Base-by-base conservation (phyloP, 2,797 vertebrate genomes). In the Alosa sapidissima region DNA sequence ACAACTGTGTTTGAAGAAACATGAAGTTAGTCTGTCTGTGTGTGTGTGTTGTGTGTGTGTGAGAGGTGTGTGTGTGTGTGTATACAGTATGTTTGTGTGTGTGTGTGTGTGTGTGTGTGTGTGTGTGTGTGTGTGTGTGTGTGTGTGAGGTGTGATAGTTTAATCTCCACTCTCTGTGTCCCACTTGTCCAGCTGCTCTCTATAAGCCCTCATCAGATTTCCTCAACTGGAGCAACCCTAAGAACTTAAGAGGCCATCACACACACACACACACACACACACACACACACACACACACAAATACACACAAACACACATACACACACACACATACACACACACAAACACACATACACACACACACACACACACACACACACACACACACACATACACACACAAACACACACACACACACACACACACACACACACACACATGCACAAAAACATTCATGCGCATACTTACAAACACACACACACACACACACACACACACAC, bases 111-210 rank as follows among this genome's bases (percentile, higher is more conserved):
- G 65, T 36, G 65, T 68, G 65, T 68, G 65, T 68, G 65, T 5
- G 24, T 33, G 28, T 33, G n/a, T n/a, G 33, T n/a, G 65, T 72
- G 33, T 72, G 10, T 65, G 62, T 28, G 62, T 28, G 24, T 28
- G 28, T 65, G 62, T 28, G 62, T 75, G 13, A 75, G 68, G 68
- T 72, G 14, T 14, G 55, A 58, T 21, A 21, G 55, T 75, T 41
- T 75, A 75, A 75, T 75, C 68, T 75, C 13, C 68, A 41, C 68
- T 41, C 68, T 36, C 68, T 5, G 33, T 75, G 68, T 75, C 68
- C 68, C 68, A 75, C 68, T 75, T 75, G 68, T 36, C 68, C 68
- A 75, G 68, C 62, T 65, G 62, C 62, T 65, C 62, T 65, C 62
- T 65, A 65, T 65, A 65, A 65, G 62, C 62, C 24, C 62, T 65